These are phyloP conservation scores for Archivesica marissinica DNA, from an alignment of 1,140 invertebrate species.

Conservation along the genomic window DNA sequence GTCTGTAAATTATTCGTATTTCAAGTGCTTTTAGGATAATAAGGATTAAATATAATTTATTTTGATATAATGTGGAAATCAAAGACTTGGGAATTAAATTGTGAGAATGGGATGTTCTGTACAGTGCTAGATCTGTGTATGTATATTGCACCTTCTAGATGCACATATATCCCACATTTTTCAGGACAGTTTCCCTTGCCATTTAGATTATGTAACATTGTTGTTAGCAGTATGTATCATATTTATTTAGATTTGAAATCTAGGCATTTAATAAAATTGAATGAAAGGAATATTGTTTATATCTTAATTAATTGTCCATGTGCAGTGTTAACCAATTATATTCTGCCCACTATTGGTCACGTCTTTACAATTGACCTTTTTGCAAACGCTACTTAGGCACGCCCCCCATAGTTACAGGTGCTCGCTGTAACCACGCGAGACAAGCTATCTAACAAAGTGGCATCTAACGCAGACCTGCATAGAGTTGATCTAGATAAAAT, in stretches of 20 bases:
- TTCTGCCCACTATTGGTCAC: no score
- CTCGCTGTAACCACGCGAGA: no score
- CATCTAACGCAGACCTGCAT: no score
- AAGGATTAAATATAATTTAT: background rate
- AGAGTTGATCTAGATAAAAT: no score
- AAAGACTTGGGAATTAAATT: background rate
- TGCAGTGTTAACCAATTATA: no score
- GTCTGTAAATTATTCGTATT: background rate
- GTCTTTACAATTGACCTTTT: no score
- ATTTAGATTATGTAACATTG: constrained; percentile 73
- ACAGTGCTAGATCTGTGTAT: background rate
- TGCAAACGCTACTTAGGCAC: no score
- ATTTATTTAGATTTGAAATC: constrained; percentile 28
- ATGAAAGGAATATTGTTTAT: background rate
- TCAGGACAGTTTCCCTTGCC: constrained; percentile 79
- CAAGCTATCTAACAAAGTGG: no score
- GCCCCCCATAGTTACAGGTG: no score
- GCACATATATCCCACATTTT: constrained; percentile 72
- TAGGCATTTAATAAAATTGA: constrained; percentile 21
- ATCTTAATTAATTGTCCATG: constrained; percentile 59
- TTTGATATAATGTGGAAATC: background rate
- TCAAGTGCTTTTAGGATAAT: background rate
- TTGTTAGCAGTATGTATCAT: background rate
- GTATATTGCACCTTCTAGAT: constrained; percentile 40
- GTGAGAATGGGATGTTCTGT: background rate